Evolutionary conservation across 2,113 vertebrate species (phyloP), one percentile per base, ranked within the genome.

Genomic region (Trachemys scripta): DNA sequence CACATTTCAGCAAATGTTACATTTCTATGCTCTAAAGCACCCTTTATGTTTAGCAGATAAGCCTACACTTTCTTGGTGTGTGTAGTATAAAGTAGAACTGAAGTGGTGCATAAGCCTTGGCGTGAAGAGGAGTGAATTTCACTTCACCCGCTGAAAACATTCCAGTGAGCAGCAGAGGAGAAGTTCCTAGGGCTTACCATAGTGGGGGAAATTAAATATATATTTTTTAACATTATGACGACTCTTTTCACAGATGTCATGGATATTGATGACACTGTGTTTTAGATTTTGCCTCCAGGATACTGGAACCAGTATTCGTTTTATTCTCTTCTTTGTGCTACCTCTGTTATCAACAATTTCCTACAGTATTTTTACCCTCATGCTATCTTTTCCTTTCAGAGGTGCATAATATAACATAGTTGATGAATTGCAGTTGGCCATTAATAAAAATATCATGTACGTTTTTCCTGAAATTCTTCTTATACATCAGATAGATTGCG

Each of bases 261-360:
- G 54, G 96, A 88, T 97, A 96, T 94, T 95, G 95, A 96, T 97
- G 96, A 62, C 45, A 87, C 51, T 6, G 11, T 89, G 80, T 72
- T 96, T 96, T 84, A 76, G 91, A 75, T 95, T 94, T 95, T 96
- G 87, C 95, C 0, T 27, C 89, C 80, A 94, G 94, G 93, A 96
- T 94, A 94, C 83, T 97, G 89, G 91, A 94, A 97, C 90, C 85
- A 94, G 87, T 96, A 97, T 96, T 92, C 76, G 92, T 96, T 97
- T 95, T 94, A 88, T 94, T 95, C 65, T 94, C 90, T 94, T 93
- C 89, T 72, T 95, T 87, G 84, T 87, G 81, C 85, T 96, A 85
- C 83, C 45, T 95, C 62, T 96, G 65, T 85, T 94, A 97, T 92
- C 94, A 96, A 78, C 91, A 80, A 65, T 80, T 53, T n/a, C 42